phyloP scores from a whole-genome alignment of 2,113 vertebrate genomes.

The Heterotilapia buettikoferi region DNA sequence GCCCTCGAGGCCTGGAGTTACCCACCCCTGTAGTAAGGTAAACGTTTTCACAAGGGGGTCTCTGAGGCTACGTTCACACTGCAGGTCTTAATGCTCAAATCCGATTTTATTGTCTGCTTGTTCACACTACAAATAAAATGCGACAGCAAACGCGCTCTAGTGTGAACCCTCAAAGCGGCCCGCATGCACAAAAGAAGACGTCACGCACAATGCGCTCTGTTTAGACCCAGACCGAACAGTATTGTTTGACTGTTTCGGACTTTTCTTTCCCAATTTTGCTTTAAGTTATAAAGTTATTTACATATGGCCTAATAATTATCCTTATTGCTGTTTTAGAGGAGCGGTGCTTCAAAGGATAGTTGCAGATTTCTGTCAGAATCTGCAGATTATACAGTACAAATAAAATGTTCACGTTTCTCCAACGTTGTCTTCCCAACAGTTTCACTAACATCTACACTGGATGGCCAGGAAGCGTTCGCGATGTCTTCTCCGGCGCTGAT shows the following conservation, averaged over 20 bases:
- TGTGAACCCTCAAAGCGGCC: accelerated
- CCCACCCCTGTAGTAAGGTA: background rate
- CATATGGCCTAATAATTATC: too few species aligned
- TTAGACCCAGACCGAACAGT: accelerated
- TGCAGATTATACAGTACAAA: too few species aligned
- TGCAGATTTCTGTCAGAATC: too few species aligned
- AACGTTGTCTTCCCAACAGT: too few species aligned
- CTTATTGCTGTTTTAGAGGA: too few species aligned
- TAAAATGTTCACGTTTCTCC: too few species aligned
- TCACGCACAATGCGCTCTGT: accelerated
- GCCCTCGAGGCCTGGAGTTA: accelerated
- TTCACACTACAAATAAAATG: background rate
- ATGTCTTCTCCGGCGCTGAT: accelerated
- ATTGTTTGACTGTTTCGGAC: background rate
- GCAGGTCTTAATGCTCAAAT: accelerated
- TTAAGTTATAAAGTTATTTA: too few species aligned
- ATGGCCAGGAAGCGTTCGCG: too few species aligned
- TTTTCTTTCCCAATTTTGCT: too few species aligned
- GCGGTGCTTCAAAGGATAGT: too few species aligned
- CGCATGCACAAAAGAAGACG: accelerated
- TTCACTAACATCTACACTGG: too few species aligned
- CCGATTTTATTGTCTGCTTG: accelerated
- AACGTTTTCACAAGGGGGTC: background rate
- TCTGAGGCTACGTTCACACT: background rate
- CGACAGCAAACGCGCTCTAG: accelerated